Base-by-base conservation (phyloP, 23 tunicate species). In the Halocynthia roretzi region DNA sequence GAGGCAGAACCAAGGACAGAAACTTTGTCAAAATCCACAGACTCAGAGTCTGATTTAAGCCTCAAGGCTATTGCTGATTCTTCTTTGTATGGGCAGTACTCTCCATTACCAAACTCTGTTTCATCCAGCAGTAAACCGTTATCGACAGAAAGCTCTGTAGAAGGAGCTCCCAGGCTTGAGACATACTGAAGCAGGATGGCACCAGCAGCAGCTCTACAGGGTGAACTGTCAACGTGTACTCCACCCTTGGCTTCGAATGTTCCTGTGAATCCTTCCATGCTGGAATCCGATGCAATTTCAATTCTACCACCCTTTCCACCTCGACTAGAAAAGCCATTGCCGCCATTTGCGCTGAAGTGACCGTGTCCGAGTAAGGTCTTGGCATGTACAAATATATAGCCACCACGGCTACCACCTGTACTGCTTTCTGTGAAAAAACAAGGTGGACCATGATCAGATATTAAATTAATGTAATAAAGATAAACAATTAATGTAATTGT, bases 261-360 rank as follows among this genome's bases (percentile, higher is more conserved):
- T 44, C 80, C 80, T 9, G 80, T 76, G 23, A 56, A 76, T 17
- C 61, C 40, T 10, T 76, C 80, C 52, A 76, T 67, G 9, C 52
- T 76, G 8, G 60, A 54, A 17, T 76, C 51, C n/a, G 61, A 10
- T 8, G 7, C 21, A 56, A 76, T 56, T 76, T 76, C 80, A 17
- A 76, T 56, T 56, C 80, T 76, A 17, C 80, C 80, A 23, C 80
- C 80, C 7, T 50, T 14, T 57, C 80, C 80, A 10, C 67, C 67
- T 22, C 44, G 44, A 15, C n/a, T 19, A 56, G 67, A 11, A 11
- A 11, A 10, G 18, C 62, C 67, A 11, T 58, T 53, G 10, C 80
- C 80, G 19, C 80, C 80, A 17, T 14, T 53, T 8, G 80, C 67
- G 11, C n/a, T 55, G 7, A 76, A 6, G 53, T 58, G 19, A 23